A percentile compares a stretch with the other conserved stretches of the same genome.
These are phyloP conservation scores for Stenotaenia linearis DNA, from an alignment of 2,888 invertebrate species.

Conservation along the genomic window DNA sequence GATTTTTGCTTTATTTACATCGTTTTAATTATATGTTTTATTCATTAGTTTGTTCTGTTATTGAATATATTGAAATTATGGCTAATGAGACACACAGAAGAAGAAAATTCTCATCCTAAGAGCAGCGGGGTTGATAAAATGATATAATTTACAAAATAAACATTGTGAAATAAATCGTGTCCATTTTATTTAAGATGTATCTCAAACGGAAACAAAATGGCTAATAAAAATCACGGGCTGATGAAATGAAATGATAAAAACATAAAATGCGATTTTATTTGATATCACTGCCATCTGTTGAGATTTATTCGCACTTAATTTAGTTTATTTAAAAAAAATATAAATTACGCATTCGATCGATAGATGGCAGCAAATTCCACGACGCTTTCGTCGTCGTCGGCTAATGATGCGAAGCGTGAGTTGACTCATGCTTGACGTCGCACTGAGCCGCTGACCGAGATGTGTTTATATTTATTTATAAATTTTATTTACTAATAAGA, in stretches of 20 bases:
- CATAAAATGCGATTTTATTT: no score
- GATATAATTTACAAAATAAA: background rate
- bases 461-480: background rate
- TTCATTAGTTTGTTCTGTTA: background rate
- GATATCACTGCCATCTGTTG: background rate
- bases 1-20: background rate
- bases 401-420: background rate
- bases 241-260: no score
- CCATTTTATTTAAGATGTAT: background rate
- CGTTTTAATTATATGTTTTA: background rate
- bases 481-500: background rate
- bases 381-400: background rate
- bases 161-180: background rate
- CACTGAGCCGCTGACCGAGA: background rate
- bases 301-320: background rate
- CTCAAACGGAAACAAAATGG: background rate
- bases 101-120: background rate
- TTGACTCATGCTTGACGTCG: no score
- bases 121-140: background rate
- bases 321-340: no score
- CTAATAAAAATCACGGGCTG: no score
- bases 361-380: background rate
- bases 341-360: background rate
- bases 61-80: background rate
- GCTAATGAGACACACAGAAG: background rate